Conservation (phyloP, 2,113 vertebrate genomes). For the Psammodynastes pulverulentus region DNA sequence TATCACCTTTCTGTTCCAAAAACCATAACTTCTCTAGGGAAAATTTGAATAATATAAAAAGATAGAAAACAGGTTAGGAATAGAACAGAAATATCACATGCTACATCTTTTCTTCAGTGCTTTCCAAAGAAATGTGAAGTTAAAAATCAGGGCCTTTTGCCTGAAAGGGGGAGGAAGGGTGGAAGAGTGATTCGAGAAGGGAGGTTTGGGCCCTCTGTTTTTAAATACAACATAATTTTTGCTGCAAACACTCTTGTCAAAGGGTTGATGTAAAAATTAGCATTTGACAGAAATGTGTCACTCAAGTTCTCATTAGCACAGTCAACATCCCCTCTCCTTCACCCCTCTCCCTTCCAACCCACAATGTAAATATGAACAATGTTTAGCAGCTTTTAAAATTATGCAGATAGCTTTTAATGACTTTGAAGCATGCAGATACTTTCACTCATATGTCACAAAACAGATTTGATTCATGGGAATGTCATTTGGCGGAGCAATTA, state of each 20-base stretch:
- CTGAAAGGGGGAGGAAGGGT: constrained; percentile 2
- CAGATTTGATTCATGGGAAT: constrained; percentile 73
- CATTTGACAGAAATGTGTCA: constrained; percentile 68
- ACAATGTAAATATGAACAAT: constrained; percentile 63
- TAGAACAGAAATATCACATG: not conserved
- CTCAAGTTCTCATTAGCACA: constrained; percentile 63
- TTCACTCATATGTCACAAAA: constrained; percentile 72
- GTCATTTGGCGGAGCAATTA: constrained; percentile 74
- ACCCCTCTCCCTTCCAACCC: constrained; percentile 7
- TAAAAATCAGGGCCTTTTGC: constrained; percentile 30
- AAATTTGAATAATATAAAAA: not conserved
- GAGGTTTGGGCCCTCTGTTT: constrained; percentile 58
- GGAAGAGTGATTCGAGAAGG: constrained; percentile 40
- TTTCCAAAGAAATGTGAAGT: not conserved
- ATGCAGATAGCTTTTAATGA: constrained; percentile 74
- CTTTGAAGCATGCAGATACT: constrained; percentile 71
- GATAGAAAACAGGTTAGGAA: not conserved
- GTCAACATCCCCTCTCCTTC: constrained; percentile 58
- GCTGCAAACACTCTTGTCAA: constrained; percentile 67
- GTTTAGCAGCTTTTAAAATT: constrained; percentile 74
- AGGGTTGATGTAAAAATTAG: constrained; percentile 55
- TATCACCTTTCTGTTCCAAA: not conserved
- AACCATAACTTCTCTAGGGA: not conserved
- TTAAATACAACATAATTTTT: constrained; percentile 65
- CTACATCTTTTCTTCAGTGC: not conserved